Evolutionary conservation across 2,113 vertebrate species (phyloP).

Genomic region (Bucco capensis): DNA sequence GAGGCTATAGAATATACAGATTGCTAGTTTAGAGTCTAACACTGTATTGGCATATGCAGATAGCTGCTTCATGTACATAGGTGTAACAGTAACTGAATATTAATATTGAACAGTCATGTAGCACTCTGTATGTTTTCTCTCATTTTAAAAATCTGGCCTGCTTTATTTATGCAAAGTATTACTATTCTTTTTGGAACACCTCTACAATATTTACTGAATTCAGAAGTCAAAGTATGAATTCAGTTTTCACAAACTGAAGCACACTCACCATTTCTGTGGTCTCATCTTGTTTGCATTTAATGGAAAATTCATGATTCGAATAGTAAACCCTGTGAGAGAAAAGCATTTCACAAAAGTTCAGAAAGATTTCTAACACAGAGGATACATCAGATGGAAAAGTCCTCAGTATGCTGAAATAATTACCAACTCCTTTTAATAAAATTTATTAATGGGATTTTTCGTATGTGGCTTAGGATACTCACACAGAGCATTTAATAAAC

Average conservation of each 20-base stretch:
- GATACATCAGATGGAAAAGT: neutral
- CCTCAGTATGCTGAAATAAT: neutral
- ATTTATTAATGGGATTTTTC: conserved; percentile 6
- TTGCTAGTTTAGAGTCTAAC: neutral
- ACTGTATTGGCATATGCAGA: neutral
- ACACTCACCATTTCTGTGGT: neutral
- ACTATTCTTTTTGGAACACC: neutral
- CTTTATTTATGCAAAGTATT: neutral
- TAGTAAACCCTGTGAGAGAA: neutral
- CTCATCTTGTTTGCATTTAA: neutral
- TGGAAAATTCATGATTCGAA: neutral
- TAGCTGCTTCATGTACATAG: neutral
- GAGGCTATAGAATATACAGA: neutral
- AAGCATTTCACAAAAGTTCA: neutral
- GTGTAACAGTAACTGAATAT: neutral
- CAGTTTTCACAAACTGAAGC: neutral
- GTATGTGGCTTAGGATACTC: neutral
- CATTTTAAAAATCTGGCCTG: neutral
- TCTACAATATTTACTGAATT: conserved; percentile 14
- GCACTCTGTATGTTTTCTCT: neutral
- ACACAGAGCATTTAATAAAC: neutral
- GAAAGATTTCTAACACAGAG: neutral
- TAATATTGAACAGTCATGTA: neutral
- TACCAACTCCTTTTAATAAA: neutral
- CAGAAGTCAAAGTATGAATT: conserved; percentile 12